Percentiles rank a stretch among this genome's conserved stretches.
Evolutionary conservation across 2,797 vertebrate species (phyloP).

Genomic region (Scleropages formosus): DNA sequence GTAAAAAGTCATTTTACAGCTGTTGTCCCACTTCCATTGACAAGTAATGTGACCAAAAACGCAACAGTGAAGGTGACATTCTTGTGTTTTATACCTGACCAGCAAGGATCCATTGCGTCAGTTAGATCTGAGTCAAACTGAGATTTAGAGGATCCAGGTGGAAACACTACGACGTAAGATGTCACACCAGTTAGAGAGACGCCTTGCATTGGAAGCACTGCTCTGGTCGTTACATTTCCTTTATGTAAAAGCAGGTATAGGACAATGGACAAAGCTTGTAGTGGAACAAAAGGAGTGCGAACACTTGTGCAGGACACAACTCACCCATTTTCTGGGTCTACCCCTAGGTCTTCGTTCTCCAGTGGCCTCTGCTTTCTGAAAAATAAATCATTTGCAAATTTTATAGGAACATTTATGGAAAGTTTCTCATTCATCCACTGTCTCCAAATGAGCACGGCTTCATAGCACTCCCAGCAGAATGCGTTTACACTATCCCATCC

Average conservation of each 20-base stretch:
- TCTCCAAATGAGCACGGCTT: neutral
- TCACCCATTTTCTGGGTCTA: slow-evolving; percentile 94
- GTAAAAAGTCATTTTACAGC: neutral
- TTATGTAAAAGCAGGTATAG: no score
- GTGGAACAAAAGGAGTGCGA: neutral
- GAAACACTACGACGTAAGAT: neutral
- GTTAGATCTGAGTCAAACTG: neutral
- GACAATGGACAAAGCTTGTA: no score
- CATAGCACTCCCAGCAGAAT: neutral
- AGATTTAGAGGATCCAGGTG: neutral
- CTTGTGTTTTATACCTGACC: neutral
- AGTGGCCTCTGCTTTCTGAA: slow-evolving; percentile 73
- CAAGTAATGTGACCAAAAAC: neutral
- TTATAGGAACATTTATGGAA: slow-evolving; percentile 9
- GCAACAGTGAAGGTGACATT: neutral
- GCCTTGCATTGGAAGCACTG: no score
- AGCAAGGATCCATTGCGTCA: neutral
- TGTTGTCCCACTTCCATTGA: neutral
- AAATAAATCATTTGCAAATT: slow-evolving; percentile 31
- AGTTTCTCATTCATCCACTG: neutral
- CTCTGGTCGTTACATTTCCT: no score
- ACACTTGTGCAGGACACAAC: slow-evolving; percentile 40
- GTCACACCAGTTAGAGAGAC: neutral
- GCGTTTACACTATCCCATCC: neutral
- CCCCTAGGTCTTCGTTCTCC: slow-evolving; percentile 92